Evolutionary conservation across 2,888 invertebrate species (phyloP), one percentile per base, ranked within the genome.

Genomic region (Meteorus cinctellus): DNA sequence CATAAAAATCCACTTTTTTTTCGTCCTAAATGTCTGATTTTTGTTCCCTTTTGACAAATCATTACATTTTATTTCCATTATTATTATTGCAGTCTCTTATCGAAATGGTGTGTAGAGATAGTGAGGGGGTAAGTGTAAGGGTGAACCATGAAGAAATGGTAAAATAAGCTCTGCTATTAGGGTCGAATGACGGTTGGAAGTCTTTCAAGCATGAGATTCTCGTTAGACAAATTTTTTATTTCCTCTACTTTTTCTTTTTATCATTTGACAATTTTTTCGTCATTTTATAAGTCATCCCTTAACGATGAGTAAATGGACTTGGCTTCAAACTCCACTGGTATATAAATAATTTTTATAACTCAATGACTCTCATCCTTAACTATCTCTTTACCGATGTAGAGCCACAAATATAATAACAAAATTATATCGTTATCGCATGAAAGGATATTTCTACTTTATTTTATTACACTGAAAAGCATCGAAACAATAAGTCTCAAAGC

Each of bases 231-330:
- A 62, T 62, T 48, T 62, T 62, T 72, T 48, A n/a, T 48, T 48
- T 48, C 48, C 48, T 5, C 55, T 19, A 16, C 55, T 34, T 51
- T 70, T 68, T 63, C 16, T 16, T 31, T 8, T 63, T 63, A 6
- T 8, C 48, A 5, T 29, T 68, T 51, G 12, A 8, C 10, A 10
- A 55, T 34, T 51, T 59, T 68, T 63, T 31, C 6, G 24, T 31
- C 10, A 29, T 63, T 31, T 68, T 55, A 71, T 48, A 72, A 72
- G 48, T 72, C 63, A 72, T 72, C 72, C 51, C 72, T 51, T 65
- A 62, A 72, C 72, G 72, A 72, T n/a, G 27, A 59, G 36, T 60
- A 59, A 59, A 55, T 55, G 6, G 55, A 6, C 55, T 55, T 19
- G 41, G 48, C 4, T 48, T 4, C 6, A n/a, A 48, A 48, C n/a